Base-by-base conservation (phyloP, 1,140 invertebrate genomes). In the Leptestheria dahalacensis region DNA sequence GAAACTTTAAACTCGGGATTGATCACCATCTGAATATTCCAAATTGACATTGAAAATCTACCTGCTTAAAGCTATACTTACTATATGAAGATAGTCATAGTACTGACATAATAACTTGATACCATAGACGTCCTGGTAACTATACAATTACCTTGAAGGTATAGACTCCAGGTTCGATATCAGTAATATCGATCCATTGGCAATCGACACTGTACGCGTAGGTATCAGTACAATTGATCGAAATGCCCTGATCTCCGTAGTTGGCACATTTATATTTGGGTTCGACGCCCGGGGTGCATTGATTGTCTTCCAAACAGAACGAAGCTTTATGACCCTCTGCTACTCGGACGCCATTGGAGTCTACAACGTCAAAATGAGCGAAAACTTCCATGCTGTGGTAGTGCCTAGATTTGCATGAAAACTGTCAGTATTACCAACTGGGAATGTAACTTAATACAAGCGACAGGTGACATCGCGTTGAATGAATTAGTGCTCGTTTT, bases 301-400 rank as follows among this genome's bases (percentile, higher is more conserved):
- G 82, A 71, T 93, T 94, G 70, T 97, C 93, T 72, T 97, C 94
- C 26, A 97, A 73, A 70, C 93, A 97, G 71, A 97, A 97, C 1
- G 91, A 95, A 0, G 93, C 93, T 72, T 97, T 97, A 69, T 96
- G 92, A 0, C 93, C 93, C 69, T 97, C 91, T 0, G 93, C 93
- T 0, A 96, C 82, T 67, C 82, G 79, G 47, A 73, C 77, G 0
- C 89, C 88, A 28, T 67, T 68, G 0, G 66, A 61, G 69, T 95
- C 83, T 50, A 89, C 77, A n/a, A 97, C 79, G 68, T 97, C 91
- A 68, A 96, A 97, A 21, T 88, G 90, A 0, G 93, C 92, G 70
- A 97, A 97, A 3, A 96, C 85, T 71, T 96, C 91, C 93, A 97
- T 97, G 69, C 91, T 96, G 72, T 97, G 93, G 70, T 94, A 97